A percentile compares a stretch with the other conserved stretches of the same genome.
These are phyloP conservation scores for Trididemnum clinides DNA, from an alignment of 23 tunicate species.

Conservation along the genomic window DNA sequence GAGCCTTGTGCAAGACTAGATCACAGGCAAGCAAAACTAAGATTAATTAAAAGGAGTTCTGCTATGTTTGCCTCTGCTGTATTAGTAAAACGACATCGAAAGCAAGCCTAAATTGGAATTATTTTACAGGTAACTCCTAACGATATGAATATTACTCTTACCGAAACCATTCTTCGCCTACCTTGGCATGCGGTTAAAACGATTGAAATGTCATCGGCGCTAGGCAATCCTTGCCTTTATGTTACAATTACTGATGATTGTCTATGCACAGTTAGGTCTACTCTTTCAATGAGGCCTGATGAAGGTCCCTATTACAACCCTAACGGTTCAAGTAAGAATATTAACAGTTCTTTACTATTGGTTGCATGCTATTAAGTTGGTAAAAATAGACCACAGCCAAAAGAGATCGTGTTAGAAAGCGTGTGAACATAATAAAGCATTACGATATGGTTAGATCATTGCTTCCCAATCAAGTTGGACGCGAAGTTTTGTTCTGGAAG, in stretches of 20 bases:
- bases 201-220: conserved; percentile 22
- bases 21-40: too few species aligned
- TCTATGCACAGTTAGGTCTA: neutral
- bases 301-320: conserved; percentile 47
- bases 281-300: conserved; percentile 35
- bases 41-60: too few species aligned
- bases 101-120: too few species aligned
- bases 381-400: too few species aligned
- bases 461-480: neutral
- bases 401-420: too few species aligned
- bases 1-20: too few species aligned
- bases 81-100: too few species aligned
- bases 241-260: neutral
- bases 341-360: too few species aligned
- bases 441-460: neutral
- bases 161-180: neutral
- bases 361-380: too few species aligned
- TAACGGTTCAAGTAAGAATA: conserved; percentile 4
- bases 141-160: neutral
- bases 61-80: too few species aligned
- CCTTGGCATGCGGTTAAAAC: conserved; percentile 15
- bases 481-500: too few species aligned
- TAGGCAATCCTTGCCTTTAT: conserved; percentile 36
- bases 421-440: neutral
- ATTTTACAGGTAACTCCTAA: neutral